These are phyloP conservation scores for Schizaphis graminum DNA, from an alignment of 2,888 invertebrate species.

Conservation along the genomic window DNA sequence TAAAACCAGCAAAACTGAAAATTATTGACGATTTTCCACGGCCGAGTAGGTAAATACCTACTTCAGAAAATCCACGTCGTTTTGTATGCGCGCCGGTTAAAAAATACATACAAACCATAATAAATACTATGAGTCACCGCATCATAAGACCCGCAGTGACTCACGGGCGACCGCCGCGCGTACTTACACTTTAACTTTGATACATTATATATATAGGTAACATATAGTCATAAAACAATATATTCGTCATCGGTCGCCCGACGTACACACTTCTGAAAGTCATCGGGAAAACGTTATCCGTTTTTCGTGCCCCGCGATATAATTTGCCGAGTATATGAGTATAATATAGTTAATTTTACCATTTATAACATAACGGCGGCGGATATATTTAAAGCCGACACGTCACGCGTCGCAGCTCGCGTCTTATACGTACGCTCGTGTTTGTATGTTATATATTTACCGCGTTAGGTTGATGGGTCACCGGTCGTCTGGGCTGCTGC, in stretches of 20 bases:
- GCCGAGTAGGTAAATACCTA: too few relatives aligned
- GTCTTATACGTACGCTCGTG: background rate
- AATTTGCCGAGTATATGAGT: background rate
- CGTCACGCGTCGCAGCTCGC: background rate
- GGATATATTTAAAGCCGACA: constrained; percentile 1
- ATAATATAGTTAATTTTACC: background rate
- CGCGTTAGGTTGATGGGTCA: background rate
- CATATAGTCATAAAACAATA: background rate
- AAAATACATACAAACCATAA: background rate
- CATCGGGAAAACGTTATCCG: background rate
- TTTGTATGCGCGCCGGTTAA: background rate
- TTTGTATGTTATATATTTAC: background rate
- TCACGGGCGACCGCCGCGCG: background rate
- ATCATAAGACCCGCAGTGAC: background rate
- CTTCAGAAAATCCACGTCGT: background rate
- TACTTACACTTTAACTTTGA: background rate
- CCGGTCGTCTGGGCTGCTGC: background rate
- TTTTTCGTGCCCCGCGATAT: background rate
- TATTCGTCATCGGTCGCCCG: background rate
- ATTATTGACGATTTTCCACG: background rate
- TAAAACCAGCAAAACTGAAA: too few relatives aligned
- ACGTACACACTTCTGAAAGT: background rate
- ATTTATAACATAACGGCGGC: background rate
- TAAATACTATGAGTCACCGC: background rate
- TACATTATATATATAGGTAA: background rate